These are phyloP conservation scores for Prinia subflava DNA, from an alignment of 2,113 vertebrate species.

Conservation along the genomic window DNA sequence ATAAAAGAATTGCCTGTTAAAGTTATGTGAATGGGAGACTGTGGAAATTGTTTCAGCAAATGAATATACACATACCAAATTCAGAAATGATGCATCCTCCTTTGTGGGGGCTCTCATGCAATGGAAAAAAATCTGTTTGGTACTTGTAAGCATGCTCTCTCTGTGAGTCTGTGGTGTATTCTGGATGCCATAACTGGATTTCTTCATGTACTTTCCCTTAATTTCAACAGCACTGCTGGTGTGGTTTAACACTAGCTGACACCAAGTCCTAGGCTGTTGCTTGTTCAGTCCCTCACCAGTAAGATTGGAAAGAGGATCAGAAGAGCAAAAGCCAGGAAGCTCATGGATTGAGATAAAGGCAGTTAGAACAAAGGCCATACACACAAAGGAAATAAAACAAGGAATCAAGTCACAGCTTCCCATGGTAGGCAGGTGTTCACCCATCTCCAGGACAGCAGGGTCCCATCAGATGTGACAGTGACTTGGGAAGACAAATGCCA, in stretches of 20 bases:
- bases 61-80: accelerated
- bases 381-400: not conserved
- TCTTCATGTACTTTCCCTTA: not conserved
- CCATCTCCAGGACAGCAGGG: not conserved
- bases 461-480: accelerated
- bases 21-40: accelerated
- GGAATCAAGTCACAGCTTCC: not conserved
- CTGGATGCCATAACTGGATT: not conserved
- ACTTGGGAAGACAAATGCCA: not conserved
- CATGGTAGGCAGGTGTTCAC: not conserved
- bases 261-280: accelerated
- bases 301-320: not conserved
- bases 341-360: no score
- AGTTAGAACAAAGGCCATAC: not conserved
- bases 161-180: not conserved
- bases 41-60: not conserved
- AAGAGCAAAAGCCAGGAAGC: not conserved
- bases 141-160: not conserved
- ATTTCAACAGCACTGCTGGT: not conserved
- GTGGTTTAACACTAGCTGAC: not conserved
- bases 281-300: accelerated
- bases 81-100: accelerated
- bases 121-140: not conserved
- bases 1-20: not conserved
- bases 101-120: not conserved